Percentiles rank a stretch among this genome's conserved stretches.
Evolutionary conservation across 2,113 vertebrate genomes (phyloP).

Genomic region (Pangasianodon hypophthalmus): DNA sequence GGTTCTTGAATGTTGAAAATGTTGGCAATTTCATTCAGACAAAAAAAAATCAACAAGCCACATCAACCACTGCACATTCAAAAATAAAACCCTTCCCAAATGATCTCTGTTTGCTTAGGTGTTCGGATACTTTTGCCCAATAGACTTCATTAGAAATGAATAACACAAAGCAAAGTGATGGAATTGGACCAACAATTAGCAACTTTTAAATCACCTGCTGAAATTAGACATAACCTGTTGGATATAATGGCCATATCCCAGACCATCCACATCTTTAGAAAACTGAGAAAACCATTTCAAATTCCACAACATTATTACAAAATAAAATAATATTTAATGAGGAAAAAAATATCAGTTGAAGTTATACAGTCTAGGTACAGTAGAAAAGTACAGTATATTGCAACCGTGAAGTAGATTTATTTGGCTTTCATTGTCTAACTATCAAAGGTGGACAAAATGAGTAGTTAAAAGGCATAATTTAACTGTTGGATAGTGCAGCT

Average conservation of each 20-base stretch:
- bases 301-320: background rate
- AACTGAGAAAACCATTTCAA: background rate
- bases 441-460: background rate
- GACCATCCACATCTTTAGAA: background rate
- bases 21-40: background rate
- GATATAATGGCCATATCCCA: background rate
- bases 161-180: background rate
- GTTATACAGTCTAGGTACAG: background rate
- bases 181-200: background rate
- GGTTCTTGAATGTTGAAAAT: background rate
- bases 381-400: background rate
- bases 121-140: background rate
- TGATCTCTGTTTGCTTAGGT: background rate
- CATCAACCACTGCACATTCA: background rate
- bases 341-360: background rate
- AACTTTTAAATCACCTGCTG: background rate
- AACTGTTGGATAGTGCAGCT: background rate
- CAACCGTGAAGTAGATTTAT: background rate
- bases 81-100: background rate
- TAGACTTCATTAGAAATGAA: background rate
- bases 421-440: background rate
- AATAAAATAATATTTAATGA: background rate
- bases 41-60: background rate
- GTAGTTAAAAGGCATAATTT: background rate
- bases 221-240: background rate